These are phyloP conservation scores for Tiliacea citrago DNA, from an alignment of 2,888 invertebrate genomes.

Conservation along the genomic window DNA sequence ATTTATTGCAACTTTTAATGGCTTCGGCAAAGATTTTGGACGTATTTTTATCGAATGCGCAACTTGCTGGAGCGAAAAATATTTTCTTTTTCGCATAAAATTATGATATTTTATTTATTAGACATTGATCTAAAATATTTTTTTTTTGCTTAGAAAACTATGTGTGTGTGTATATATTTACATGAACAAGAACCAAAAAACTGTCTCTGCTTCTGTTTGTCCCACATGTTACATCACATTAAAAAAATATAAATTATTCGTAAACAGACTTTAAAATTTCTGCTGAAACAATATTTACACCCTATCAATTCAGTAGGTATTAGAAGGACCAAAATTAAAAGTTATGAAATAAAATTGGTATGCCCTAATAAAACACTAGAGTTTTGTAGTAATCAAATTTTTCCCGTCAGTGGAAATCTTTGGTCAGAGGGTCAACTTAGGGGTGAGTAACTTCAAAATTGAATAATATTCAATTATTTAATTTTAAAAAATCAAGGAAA, in stretches of 20 bases:
- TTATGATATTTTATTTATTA: not conserved
- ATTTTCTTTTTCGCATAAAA: not conserved
- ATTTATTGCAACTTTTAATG: not conserved
- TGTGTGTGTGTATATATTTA: not conserved
- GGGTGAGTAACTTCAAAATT: not conserved
- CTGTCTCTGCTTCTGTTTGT: not conserved
- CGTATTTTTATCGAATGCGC: conserved; percentile 9
- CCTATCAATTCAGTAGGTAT: no score
- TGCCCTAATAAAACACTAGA: not conserved
- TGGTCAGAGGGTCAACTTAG: not conserved
- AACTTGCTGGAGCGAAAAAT: not conserved
- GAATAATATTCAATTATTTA: no score
- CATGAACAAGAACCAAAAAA: not conserved
- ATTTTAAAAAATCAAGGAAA: no score
- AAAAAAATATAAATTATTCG: conserved; percentile 2
- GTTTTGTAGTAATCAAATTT: not conserved
- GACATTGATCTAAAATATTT: not conserved
- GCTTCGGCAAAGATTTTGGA: not conserved
- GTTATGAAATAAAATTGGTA: not conserved
- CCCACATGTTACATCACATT: conserved; percentile 35
- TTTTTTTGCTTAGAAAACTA: not conserved
- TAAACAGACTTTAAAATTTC: not conserved
- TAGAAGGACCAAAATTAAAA: not conserved
- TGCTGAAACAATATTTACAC: not conserved
- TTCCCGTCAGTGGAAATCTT: not conserved